These are phyloP conservation scores for Tympanuchus pallidicinctus DNA, from an alignment of 2,113 vertebrate genomes.

Conservation along the genomic window DNA sequence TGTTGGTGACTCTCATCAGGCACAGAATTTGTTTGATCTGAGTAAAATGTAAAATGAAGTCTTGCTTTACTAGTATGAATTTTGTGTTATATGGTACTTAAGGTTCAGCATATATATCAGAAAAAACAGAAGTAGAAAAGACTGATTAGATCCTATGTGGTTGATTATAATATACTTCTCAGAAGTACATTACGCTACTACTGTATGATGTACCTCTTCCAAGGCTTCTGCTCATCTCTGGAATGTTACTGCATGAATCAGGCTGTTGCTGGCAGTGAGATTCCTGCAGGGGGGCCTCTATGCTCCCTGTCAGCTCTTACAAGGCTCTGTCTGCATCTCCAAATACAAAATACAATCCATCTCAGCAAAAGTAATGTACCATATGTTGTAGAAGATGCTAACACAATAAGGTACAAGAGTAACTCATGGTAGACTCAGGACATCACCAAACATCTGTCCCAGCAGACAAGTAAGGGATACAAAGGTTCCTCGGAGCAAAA, in stretches of 20 bases:
- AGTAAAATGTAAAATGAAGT: not conserved
- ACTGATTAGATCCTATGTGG: not conserved
- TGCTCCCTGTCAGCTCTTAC: not conserved
- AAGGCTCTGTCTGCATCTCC: rapidly evolving
- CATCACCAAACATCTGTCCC: not conserved
- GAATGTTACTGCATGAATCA: not conserved
- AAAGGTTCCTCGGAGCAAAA: not conserved
- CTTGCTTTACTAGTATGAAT: not conserved
- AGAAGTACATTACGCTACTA: not conserved
- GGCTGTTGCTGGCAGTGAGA: not conserved
- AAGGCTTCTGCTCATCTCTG: not conserved
- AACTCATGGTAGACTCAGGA: not conserved
- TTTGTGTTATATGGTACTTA: not conserved
- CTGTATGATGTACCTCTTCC: not conserved
- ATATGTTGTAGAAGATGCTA: not conserved
- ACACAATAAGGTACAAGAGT: not conserved
- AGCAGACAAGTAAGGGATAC: not conserved
- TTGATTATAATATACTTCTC: not conserved
- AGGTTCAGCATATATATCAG: not conserved
- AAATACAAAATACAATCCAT: not conserved
- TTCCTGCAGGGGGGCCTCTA: not conserved
- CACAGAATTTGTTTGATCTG: not conserved
- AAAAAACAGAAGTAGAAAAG: not conserved
- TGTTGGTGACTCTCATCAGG: slow-evolving; percentile 68
- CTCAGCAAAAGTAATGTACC: not conserved